A percentile compares a stretch with the other conserved stretches of the same genome.
phyloP scores from a whole-genome alignment of 1,140 invertebrate genomes.

The Nautilus pompilius region DNA sequence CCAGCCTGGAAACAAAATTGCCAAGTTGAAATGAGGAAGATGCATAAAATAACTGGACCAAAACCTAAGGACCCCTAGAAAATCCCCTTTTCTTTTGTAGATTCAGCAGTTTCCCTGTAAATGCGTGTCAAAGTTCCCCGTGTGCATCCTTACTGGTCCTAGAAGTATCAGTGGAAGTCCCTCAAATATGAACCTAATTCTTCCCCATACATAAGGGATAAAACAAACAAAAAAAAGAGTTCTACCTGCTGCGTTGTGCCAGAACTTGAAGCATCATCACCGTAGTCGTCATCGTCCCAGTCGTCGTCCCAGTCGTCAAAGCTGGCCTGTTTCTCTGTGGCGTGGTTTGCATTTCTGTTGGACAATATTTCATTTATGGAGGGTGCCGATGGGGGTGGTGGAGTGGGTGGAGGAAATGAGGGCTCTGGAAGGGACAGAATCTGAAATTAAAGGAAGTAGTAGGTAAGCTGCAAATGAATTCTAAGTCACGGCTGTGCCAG shows the following conservation, averaged over 20 bases:
- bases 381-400: slow-evolving; percentile 28
- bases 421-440: slow-evolving; percentile 47
- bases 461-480: too few species aligned
- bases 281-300: slow-evolving; percentile 87
- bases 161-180: too few species aligned
- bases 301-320: slow-evolving; percentile 78
- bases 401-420: slow-evolving; percentile 57
- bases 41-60: too few species aligned
- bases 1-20: too few species aligned
- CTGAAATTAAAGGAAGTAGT: slow-evolving; percentile 21
- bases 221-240: slow-evolving; percentile 16
- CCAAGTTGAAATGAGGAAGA: too few species aligned
- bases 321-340: slow-evolving; percentile 17
- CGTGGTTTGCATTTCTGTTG: neutral
- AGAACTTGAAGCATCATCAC: slow-evolving; percentile 63
- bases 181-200: neutral
- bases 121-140: neutral
- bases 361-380: neutral
- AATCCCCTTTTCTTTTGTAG: neutral
- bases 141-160: neutral
- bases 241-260: slow-evolving; percentile 27
- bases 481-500: too few species aligned
- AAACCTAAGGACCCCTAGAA: neutral
- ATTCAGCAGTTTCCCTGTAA: slow-evolving; percentile 4
- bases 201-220: neutral